phyloP scores from a whole-genome alignment of 2,797 vertebrate genomes.

The Spondyliosoma cantharus region DNA sequence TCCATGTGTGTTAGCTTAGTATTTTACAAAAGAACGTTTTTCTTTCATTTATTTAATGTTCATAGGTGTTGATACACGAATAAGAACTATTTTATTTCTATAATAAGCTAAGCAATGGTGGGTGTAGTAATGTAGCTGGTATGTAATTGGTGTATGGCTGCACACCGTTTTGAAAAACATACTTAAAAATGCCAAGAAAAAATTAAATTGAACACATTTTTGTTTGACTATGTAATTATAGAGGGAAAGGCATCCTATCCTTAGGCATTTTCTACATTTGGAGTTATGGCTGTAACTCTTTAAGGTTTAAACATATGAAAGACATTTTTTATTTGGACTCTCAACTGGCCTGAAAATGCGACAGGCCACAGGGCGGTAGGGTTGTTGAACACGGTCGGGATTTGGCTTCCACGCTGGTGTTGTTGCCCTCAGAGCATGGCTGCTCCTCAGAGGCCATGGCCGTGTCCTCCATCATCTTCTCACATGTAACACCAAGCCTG shows the following conservation, averaged over 20 bases:
- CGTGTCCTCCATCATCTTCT: slow-evolving; percentile 51
- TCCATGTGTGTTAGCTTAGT: too few species aligned
- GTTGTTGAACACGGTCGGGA: slow-evolving; percentile 31
- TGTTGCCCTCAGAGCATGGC: slow-evolving; percentile 63
- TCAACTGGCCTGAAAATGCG: slow-evolving; percentile 26
- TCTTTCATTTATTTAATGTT: too few species aligned
- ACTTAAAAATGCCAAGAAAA: too few species aligned
- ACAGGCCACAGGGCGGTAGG: slow-evolving; percentile 34
- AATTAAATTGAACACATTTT: too few species aligned
- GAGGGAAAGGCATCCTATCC: neutral
- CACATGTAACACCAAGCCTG: slow-evolving; percentile 61
- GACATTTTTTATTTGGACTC: slow-evolving; percentile 14
- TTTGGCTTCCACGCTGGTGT: slow-evolving; percentile 48
- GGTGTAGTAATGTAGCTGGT: too few species aligned
- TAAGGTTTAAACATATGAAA: neutral
- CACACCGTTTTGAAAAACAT: too few species aligned
- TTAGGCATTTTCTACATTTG: slow-evolving; percentile 10
- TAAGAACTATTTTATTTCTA: too few species aligned
- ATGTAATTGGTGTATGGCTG: too few species aligned
- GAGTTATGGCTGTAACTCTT: neutral
- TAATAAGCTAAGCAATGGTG: too few species aligned
- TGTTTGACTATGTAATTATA: neutral
- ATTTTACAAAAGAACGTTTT: too few species aligned
- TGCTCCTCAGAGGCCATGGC: slow-evolving; percentile 61
- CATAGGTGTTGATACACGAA: too few species aligned